These are phyloP conservation scores for Myocastor coypus DNA, from an alignment of 2,113 vertebrate genomes.

Conservation along the genomic window DNA sequence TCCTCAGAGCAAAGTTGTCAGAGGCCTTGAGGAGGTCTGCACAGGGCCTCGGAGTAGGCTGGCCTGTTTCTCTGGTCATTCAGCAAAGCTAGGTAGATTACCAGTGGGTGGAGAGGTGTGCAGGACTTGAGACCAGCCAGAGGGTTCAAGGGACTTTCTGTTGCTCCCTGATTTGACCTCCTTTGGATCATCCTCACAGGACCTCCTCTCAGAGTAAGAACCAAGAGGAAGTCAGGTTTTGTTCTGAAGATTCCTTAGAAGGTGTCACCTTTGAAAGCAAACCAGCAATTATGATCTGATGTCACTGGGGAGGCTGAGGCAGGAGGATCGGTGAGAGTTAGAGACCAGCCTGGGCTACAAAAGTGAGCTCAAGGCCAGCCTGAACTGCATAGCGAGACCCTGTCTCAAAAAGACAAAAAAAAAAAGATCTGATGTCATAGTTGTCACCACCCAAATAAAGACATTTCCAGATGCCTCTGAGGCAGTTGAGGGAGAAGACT, in stretches of 20 bases:
- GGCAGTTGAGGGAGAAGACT: background rate
- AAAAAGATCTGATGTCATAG: constrained; percentile 4
- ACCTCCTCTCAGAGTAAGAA: background rate
- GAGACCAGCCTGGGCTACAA: too few species aligned
- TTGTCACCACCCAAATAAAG: background rate
- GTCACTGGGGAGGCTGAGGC: too few species aligned
- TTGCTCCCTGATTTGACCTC: background rate
- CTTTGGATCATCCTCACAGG: background rate
- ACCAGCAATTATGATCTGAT: background rate
- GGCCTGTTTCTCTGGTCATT: background rate
- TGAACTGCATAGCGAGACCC: too few species aligned
- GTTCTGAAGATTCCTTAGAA: background rate
- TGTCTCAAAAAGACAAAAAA: too few species aligned
- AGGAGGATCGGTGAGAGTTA: too few species aligned
- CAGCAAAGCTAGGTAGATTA: too few species aligned
- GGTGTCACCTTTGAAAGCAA: constrained; percentile 40
- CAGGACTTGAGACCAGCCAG: background rate
- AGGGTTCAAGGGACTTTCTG: background rate
- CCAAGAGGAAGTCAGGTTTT: background rate
- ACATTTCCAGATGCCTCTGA: background rate
- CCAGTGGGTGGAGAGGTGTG: background rate
- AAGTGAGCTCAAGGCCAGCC: too few species aligned
- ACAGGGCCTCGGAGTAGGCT: background rate
- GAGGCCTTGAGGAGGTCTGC: background rate
- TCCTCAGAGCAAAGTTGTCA: too few species aligned